Evolutionary conservation across 2,888 invertebrate species (phyloP).

Genomic region (Thymelicus acteon): DNA sequence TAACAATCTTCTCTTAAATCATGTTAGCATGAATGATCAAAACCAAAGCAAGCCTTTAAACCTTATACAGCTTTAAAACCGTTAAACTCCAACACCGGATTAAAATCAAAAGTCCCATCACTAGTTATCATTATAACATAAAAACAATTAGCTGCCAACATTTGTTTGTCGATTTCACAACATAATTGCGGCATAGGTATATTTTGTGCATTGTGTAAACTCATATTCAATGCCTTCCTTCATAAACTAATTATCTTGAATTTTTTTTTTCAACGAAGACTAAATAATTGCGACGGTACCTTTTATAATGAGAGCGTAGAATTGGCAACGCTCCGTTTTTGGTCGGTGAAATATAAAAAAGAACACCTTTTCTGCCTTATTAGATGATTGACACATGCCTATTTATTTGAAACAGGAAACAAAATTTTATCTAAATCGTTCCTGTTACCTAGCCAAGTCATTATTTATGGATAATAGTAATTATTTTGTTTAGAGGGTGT

Average conservation of each 20-base stretch:
- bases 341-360: constrained; percentile 50
- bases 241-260: constrained; percentile 75
- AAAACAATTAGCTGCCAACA: constrained; percentile 66
- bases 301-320: constrained; percentile 56
- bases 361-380: constrained; percentile 67
- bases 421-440: constrained; percentile 41
- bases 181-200: constrained; percentile 71
- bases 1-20: too few relatives aligned
- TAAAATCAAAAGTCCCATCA: constrained; percentile 44
- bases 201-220: constrained; percentile 75
- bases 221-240: too few relatives aligned
- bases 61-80: too few relatives aligned
- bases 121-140: constrained; percentile 50
- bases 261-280: constrained; percentile 59
- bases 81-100: too few relatives aligned
- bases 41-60: too few relatives aligned
- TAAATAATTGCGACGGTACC: constrained; percentile 68
- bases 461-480: constrained; percentile 1
- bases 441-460: neutral
- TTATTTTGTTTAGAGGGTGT: neutral
- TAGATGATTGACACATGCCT: constrained; percentile 79
- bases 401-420: constrained; percentile 60
- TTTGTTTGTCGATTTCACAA: constrained; percentile 75
- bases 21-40: too few relatives aligned
- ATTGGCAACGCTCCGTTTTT: constrained; percentile 54